Evolutionary conservation across 2,797 vertebrate species (phyloP), one percentile per base, ranked within the genome.

Genomic region (Brachyrhaphis roseni): DNA sequence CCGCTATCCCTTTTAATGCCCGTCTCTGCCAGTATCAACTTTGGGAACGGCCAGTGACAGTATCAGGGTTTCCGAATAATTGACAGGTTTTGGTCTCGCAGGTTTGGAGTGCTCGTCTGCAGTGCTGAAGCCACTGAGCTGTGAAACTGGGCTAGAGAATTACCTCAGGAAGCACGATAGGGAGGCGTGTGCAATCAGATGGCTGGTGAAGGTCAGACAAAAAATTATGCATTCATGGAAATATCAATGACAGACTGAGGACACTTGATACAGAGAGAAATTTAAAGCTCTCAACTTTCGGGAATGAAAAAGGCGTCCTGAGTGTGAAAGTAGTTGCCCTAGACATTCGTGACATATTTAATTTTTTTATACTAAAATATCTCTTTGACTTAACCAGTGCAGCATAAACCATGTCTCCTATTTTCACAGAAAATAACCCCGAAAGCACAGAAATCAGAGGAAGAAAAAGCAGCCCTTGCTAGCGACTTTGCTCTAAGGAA

Each of bases 121-220:
- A 82, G 81, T 78, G 84, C 53, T 71, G 83, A 78, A 84, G 81
- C 70, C 82, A 86, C 53, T 88, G 87, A 93, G 87, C 84, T 88
- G 91, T 91, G 91, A 92, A 93, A 92, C 76, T 36, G 90, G 86
- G 91, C 41, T 28, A 90, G 87, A 87, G 91, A 92, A 92, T 94
- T 92, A 92, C 88, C 87, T 76, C 82, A 78, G 89, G 86, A 93
- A 88, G 87, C 88, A 49, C 83, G 90, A 90, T 87, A 84, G 83
- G 74, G 71, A 90, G 90, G 83, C 31, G 79, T 81, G 88, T 79
- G 80, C 59, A 36, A 83, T 83, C 82, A 78, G 86, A 85, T 77
- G 90, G 82, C 72, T 62, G 82, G 59, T 91, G 90, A 92, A 93
- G 93, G 92, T 95, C 92, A 93, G 79, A 90, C 20, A 43, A 82